Conservation (phyloP, 2,113 vertebrate genomes). For the Labeo catla region DNA sequence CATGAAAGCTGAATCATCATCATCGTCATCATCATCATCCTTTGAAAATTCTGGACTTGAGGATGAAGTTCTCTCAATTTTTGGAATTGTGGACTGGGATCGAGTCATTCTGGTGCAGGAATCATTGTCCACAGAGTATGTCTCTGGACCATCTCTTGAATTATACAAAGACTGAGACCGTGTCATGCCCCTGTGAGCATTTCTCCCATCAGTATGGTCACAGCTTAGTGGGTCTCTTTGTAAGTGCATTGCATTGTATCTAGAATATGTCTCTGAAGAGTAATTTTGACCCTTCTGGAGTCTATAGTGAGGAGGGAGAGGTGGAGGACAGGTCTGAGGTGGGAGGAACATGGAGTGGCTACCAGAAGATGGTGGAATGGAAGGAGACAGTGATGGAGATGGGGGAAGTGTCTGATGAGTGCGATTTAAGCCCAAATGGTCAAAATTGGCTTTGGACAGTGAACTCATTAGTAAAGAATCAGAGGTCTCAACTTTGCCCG, state of each 20-base stretch:
- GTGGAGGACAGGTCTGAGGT: conserved; percentile 74
- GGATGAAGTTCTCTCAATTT: conserved; percentile 73
- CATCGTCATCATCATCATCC: conserved; percentile 71
- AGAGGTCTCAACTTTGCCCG: conserved; percentile 76
- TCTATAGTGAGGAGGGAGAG: conserved; percentile 77
- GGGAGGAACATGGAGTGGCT: conserved; percentile 74
- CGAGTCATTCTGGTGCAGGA: conserved; percentile 71
- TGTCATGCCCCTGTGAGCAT: conserved; percentile 55
- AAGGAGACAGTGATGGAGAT: conserved; percentile 79
- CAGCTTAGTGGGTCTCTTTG: conserved; percentile 75
- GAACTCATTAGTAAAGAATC: conserved; percentile 80
- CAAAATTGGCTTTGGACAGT: conserved; percentile 74
- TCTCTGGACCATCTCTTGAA: conserved; percentile 64
- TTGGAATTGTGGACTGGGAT: conserved; percentile 64
- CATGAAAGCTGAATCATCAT: conserved; percentile 77
- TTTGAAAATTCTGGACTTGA: conserved; percentile 78
- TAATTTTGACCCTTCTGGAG: conserved; percentile 66
- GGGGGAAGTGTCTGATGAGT: conserved; percentile 77
- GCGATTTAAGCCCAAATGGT: conserved; percentile 79
- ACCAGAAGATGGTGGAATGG: conserved; percentile 71
- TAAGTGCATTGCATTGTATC: conserved; percentile 67
- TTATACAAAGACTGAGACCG: conserved; percentile 63
- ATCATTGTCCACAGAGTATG: conserved; percentile 68
- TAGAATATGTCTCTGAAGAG: conserved; percentile 63
- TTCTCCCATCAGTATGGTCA: conserved; percentile 67